These are phyloP conservation scores for Chlorodrepanis virens DNA, from an alignment of 2,113 vertebrate species.

Conservation along the genomic window DNA sequence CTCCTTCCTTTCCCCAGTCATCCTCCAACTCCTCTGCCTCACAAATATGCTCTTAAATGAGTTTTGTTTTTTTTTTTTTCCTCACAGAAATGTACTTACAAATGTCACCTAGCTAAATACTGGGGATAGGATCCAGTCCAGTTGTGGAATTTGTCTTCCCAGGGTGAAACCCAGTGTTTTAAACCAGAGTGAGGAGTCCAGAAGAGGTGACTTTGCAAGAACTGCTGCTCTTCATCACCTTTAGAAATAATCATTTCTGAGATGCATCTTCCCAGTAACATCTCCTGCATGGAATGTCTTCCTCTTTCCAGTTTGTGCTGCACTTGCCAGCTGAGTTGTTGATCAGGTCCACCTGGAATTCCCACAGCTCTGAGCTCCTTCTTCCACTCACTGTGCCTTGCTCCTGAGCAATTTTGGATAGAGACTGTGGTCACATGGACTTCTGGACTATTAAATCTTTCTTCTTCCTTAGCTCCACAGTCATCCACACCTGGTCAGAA, in stretches of 20 bases:
- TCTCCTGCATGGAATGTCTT: not conserved
- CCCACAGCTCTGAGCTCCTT: not conserved
- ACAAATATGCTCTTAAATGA: not conserved
- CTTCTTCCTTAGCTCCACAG: not conserved
- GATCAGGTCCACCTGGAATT: not conserved
- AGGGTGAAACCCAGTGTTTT: not conserved
- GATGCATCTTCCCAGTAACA: not conserved
- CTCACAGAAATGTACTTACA: not conserved
- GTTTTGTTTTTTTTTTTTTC: no score
- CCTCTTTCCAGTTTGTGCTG: not conserved
- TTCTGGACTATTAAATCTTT: not conserved
- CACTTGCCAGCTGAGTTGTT: not conserved
- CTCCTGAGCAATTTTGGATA: not conserved
- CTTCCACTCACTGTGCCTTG: fast-evolving
- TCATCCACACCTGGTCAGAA: not conserved
- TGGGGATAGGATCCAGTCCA: not conserved
- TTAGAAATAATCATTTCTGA: not conserved
- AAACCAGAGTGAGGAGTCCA: not conserved
- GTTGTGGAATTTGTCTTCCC: not conserved
- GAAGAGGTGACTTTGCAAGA: not conserved
- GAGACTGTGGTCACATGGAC: not conserved
- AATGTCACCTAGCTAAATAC: not conserved
- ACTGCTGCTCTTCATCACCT: not conserved
- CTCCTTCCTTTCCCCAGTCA: not conserved
- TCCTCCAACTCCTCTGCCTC: not conserved